Conservation (phyloP, 2,797 vertebrate species). For the Uromys caudimaculatus region DNA sequence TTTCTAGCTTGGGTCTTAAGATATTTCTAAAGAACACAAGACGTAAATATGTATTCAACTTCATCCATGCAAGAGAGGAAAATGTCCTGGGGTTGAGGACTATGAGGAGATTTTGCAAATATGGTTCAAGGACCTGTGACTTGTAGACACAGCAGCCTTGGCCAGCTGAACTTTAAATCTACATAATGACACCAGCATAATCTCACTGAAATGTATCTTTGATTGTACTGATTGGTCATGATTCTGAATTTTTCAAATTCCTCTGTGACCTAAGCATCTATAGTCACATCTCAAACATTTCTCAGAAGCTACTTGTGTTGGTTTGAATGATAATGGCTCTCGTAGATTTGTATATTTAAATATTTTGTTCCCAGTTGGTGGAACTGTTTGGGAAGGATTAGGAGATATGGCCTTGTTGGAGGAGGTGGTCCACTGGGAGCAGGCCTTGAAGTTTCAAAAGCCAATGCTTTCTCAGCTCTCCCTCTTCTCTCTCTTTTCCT, state of each 20-base stretch:
- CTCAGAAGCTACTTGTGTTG: neutral
- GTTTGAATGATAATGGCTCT: neutral
- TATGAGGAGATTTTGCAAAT: neutral
- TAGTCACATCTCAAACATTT: neutral
- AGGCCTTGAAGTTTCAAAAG: neutral
- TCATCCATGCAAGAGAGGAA: neutral
- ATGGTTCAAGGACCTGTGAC: neutral
- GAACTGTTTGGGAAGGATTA: neutral
- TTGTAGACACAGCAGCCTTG: neutral
- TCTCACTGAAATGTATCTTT: neutral
- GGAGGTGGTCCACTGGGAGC: no score
- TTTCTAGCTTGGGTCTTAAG: neutral
- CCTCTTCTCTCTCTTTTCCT: neutral
- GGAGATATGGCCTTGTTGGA: neutral
- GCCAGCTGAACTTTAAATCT: neutral
- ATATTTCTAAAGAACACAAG: slow-evolving; percentile 4
- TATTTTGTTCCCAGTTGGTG: neutral
- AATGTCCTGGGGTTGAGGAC: neutral
- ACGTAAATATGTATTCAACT: neutral
- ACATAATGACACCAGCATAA: neutral
- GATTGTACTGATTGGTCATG: neutral
- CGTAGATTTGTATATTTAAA: neutral
- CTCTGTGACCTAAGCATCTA: neutral
- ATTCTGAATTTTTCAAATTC: neutral
- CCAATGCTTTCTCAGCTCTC: neutral